Conservation (phyloP, 2,797 vertebrate genomes). For the Sarcophilus harrisii region DNA sequence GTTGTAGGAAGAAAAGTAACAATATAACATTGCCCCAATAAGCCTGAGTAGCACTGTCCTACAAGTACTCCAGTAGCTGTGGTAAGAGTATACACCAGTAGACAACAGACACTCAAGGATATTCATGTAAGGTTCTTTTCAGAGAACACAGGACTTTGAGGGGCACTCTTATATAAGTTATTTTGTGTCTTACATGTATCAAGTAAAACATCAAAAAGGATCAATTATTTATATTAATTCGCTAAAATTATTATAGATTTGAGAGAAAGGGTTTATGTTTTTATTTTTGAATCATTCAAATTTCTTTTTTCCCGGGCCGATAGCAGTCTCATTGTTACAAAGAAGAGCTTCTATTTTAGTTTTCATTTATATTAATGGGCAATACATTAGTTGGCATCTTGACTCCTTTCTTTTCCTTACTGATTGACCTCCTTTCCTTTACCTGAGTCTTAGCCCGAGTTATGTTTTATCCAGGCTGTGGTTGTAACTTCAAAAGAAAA, state of each 20-base stretch:
- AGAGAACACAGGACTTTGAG: background rate
- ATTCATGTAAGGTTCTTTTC: background rate
- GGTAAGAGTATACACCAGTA: background rate
- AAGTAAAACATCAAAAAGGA: background rate
- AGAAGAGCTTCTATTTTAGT: background rate
- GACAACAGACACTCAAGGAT: background rate
- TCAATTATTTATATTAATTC: background rate
- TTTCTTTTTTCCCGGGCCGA: background rate
- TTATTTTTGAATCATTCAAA: background rate
- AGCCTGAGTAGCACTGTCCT: background rate
- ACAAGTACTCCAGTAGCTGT: background rate
- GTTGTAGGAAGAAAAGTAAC: background rate
- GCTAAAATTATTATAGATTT: background rate
- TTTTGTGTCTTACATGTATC: background rate
- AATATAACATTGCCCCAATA: background rate
- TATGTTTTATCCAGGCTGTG: background rate
- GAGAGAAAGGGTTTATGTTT: background rate
- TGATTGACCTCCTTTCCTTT: conserved; percentile 30
- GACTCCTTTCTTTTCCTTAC: background rate
- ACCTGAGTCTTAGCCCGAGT: rapidly evolving
- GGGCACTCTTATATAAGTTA: background rate
- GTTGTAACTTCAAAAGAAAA: conserved; percentile 47
- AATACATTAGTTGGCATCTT: background rate
- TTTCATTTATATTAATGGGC: background rate
- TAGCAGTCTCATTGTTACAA: background rate